Base-by-base conservation (phyloP, 2,888 invertebrate genomes). In the Cryptophagus acutangulus region DNA sequence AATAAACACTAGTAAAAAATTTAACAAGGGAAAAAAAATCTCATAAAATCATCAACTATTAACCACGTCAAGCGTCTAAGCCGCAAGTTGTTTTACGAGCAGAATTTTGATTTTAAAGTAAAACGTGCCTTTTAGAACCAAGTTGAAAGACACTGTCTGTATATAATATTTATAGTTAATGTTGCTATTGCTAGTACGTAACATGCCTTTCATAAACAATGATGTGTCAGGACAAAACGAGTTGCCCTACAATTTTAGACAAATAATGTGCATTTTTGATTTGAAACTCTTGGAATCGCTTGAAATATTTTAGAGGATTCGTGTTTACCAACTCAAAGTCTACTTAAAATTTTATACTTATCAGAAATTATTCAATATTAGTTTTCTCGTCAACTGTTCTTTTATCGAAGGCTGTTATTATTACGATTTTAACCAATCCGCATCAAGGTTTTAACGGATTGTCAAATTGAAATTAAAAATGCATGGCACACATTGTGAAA, bases 121-220 rank as follows among this genome's bases (percentile, higher is more conserved):
- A 6, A 8, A 20, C 24, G 24, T 20, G 24, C 24, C 6, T 20
- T 20, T 8, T 8, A 6, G n/a, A 20, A n/a, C 6, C 24, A 20
- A 20, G 24, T 20, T 20, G 24, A 20, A 20, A 20, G 24, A 20
- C 24, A 20, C n/a, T n/a, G 24, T 20, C 24, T 20, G 24, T 20
- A 20, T 20, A 20, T 20, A 20, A 8, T 20, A 20, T 20, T 20
- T 20, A 20, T n/a, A n/a, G 24, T 8, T 20, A 20, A 20, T 20
- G 24, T 20, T 20, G n/a, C 24, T 20, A 20, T 20, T 6, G 24
- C n/a, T n/a, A n/a, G 24, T 20, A 8, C 6, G 24, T 20, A 20
- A 6, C n/a, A n/a, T 20, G 6, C 24, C 24, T 20, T 20, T 20
- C 24, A 20, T 20, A 20, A 20, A 20, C 24, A 20, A 20, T 20